Percentiles rank a stretch among this genome's conserved stretches.
Evolutionary conservation across 2,113 vertebrate genomes (phyloP).

Genomic region (Chrysemys picta): DNA sequence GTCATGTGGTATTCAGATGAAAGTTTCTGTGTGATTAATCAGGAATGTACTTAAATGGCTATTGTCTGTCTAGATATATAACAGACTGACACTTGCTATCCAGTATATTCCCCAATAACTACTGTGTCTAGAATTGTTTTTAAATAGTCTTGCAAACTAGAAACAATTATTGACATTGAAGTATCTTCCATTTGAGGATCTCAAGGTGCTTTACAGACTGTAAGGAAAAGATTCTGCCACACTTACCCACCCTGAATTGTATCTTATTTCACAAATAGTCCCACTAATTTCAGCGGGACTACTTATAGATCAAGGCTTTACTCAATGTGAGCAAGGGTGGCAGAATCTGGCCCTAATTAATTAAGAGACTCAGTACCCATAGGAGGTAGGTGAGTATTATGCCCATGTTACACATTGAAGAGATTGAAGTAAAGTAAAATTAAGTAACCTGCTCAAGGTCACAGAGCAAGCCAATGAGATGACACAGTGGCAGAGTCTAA

Average conservation of each 20-base stretch:
- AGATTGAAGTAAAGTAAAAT: not conserved
- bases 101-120: not conserved
- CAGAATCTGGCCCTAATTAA: not conserved
- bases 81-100: not conserved
- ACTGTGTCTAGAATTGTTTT: not conserved
- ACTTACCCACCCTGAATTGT: not conserved
- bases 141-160: not conserved
- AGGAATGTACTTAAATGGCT: not conserved
- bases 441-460: fast-evolving
- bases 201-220: not conserved
- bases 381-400: fast-evolving
- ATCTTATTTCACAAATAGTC: not conserved
- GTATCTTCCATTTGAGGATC: not conserved
- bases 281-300: not conserved
- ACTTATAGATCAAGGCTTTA: not conserved
- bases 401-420: not conserved
- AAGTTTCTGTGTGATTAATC: not conserved
- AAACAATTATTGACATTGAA: not conserved
- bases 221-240: not conserved
- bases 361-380: not conserved
- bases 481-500: not conserved
- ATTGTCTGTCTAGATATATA: not conserved
- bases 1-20: not conserved
- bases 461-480: not conserved
- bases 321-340: not conserved